A percentile compares a stretch with the other conserved stretches of the same genome.
Conservation (phyloP, 2,113 vertebrate species). For the Seriola aureovittata region DNA sequence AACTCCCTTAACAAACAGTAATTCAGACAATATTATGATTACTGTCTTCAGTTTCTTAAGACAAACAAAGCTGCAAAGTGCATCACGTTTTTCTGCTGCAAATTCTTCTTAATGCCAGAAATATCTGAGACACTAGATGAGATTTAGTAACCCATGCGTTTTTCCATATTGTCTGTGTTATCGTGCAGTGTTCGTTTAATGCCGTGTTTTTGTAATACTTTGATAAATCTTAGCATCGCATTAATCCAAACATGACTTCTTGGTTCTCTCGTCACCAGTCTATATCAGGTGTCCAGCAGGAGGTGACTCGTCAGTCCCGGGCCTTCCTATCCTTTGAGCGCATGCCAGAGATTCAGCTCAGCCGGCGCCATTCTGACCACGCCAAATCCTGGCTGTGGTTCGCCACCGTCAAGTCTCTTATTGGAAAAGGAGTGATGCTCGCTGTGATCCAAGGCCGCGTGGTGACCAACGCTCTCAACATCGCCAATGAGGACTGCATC, state of each 20-base stretch:
- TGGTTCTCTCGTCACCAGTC: constrained; percentile 83
- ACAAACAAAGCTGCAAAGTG: background rate
- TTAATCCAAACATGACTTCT: background rate
- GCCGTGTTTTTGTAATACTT: background rate
- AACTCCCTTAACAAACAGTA: background rate
- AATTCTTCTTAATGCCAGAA: background rate
- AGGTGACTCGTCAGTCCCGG: constrained; percentile 92
- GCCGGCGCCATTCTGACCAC: constrained; percentile 83
- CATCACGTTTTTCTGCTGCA: no score
- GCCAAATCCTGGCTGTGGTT: constrained; percentile 97
- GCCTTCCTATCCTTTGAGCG: constrained; percentile 96
- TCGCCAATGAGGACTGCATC: constrained; percentile 99
- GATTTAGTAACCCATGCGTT: background rate
- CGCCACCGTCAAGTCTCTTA: constrained; percentile 92
- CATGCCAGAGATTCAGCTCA: constrained; percentile 95
- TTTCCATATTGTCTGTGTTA: background rate
- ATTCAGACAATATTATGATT: background rate
- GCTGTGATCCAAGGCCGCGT: constrained; percentile 96
- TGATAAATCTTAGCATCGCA: background rate
- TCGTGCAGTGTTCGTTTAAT: background rate
- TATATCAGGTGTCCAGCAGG: constrained; percentile 96
- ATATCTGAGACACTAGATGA: background rate
- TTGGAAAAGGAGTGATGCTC: constrained; percentile 98
- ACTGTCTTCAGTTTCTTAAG: background rate
- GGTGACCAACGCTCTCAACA: constrained; percentile 95